Conservation (phyloP, 2,888 invertebrate species). For the Sarcophaga caerulescens region DNA sequence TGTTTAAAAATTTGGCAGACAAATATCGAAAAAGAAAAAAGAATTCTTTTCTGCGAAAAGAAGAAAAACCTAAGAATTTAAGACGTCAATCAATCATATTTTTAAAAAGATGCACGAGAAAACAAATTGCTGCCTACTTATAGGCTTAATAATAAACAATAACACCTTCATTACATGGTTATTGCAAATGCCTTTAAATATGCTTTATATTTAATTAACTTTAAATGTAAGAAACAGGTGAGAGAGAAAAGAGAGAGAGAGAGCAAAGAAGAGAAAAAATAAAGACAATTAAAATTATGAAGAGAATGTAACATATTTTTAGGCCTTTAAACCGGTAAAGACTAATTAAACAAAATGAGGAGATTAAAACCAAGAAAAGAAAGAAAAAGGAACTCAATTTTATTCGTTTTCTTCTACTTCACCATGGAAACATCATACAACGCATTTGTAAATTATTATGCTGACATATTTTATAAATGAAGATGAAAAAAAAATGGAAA, state of each 20-base stretch:
- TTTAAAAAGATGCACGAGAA: constrained; percentile 1
- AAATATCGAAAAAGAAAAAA: background rate
- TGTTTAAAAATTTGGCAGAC: constrained; percentile 39
- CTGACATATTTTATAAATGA: constrained; percentile 46
- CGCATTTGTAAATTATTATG: constrained; percentile 17
- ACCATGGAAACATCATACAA: background rate
- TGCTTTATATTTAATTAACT: constrained; percentile 29
- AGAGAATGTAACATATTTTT: constrained; percentile 26
- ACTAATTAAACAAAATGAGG: constrained; percentile 24
- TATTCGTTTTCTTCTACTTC: background rate
- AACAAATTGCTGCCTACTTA: constrained; percentile 34
- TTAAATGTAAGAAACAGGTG: background rate
- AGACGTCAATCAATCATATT: constrained; percentile 34
- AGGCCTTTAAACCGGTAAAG: constrained; percentile 5
- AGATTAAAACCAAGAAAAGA: background rate
- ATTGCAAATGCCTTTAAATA: background rate
- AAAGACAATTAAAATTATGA: background rate
- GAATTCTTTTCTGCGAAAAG: background rate
- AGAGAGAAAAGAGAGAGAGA: background rate
- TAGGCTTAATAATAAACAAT: constrained; percentile 20
- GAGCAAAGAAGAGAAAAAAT: background rate
- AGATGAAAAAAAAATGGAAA: background rate
- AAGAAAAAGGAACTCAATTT: background rate
- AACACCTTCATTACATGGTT: background rate
- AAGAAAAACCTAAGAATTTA: background rate